Percentiles rank a stretch among this genome's conserved stretches.
Conservation (phyloP, 2,797 vertebrate species). For the Arctocebus calabarensis region DNA sequence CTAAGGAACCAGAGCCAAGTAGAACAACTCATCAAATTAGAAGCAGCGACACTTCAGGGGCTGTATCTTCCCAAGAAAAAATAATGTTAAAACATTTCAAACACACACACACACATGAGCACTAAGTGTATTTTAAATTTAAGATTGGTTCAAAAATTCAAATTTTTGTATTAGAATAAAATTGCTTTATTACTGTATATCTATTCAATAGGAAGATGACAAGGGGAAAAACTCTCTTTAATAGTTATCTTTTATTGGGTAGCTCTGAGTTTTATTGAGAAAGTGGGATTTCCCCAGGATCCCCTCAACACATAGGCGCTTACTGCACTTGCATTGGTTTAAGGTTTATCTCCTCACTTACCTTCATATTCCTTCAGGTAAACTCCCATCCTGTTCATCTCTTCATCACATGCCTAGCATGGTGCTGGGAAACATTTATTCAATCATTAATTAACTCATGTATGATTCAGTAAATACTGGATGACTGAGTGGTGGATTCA, state of each 20-base stretch:
- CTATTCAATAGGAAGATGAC: background rate
- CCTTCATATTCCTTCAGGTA: background rate
- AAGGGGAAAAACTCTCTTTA: background rate
- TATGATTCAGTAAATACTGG: background rate
- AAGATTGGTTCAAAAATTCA: background rate
- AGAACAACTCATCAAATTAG: background rate
- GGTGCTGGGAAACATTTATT: background rate
- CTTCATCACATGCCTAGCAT: background rate
- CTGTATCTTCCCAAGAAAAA: background rate
- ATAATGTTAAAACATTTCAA: background rate
- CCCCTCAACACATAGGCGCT: background rate
- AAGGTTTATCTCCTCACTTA: background rate
- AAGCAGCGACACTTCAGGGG: background rate
- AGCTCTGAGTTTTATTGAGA: background rate
- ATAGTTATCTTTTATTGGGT: background rate
- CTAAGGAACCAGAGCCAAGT: background rate
- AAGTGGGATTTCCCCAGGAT: background rate
- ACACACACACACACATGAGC: background rate
- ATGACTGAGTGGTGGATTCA: background rate
- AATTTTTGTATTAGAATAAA: constrained; percentile 26
- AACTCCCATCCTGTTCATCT: background rate
- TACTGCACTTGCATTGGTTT: background rate
- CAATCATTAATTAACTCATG: background rate
- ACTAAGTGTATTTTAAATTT: background rate
- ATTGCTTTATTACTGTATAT: background rate